Conservation (phyloP, 1,140 invertebrate genomes). For the Heterodera carotae region DNA sequence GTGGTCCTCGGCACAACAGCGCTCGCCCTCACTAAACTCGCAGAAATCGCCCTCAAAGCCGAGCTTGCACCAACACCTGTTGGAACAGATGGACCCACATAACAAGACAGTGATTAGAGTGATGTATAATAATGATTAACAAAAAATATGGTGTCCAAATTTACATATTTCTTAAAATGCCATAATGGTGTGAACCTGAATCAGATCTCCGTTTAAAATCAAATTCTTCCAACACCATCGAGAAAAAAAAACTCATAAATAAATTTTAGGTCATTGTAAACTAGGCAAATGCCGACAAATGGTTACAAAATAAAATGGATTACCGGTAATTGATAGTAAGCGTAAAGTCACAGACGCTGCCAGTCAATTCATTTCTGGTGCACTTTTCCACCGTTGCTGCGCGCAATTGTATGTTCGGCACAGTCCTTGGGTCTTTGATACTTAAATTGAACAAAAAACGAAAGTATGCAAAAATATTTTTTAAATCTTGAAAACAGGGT, state of each 20-base stretch:
- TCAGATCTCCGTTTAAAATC: too few species aligned
- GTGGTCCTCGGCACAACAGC: constrained; percentile 41
- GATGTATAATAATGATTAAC: too few species aligned
- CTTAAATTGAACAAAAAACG: constrained; percentile 12
- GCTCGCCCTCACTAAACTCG: constrained; percentile 44
- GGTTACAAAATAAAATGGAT: too few species aligned
- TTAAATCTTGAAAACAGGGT: neutral
- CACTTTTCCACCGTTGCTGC: neutral
- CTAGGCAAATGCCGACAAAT: neutral
- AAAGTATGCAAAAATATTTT: neutral
- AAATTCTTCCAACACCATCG: too few species aligned
- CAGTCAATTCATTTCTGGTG: neutral
- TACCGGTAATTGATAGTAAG: constrained; percentile 31
- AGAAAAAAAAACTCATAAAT: constrained; percentile 17
- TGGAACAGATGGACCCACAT: too few species aligned
- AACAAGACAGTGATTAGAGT: too few species aligned
- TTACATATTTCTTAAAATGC: too few species aligned
- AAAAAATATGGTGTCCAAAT: too few species aligned
- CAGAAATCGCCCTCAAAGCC: constrained; percentile 46
- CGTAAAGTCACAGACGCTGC: constrained; percentile 1
- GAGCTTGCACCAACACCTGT: constrained; percentile 46
- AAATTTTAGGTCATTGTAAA: neutral
- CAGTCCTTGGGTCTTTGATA: constrained; percentile 14
- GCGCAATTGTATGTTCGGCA: constrained; percentile 10
- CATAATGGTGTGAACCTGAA: too few species aligned